Percentiles rank a stretch among this genome's conserved stretches.
Conservation (phyloP, 2,888 invertebrate genomes). For the Campoplex capitator region DNA sequence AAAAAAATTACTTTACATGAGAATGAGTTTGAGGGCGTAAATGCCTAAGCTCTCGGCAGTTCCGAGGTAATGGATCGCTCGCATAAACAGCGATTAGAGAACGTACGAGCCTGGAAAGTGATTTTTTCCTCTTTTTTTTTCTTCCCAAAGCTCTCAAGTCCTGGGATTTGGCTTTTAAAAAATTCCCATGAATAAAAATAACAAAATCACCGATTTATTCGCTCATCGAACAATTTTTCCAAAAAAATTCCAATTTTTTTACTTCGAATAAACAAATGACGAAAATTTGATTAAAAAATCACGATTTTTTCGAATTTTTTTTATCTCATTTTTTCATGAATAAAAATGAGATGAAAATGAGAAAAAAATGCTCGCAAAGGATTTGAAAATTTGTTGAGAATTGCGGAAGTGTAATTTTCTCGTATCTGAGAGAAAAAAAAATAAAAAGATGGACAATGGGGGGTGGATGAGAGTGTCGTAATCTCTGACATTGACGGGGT, state of each 20-base stretch:
- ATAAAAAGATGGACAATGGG: slow-evolving; percentile 29
- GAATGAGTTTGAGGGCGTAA: slow-evolving; percentile 73
- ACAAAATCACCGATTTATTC: too few relatives aligned
- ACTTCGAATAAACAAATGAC: too few relatives aligned
- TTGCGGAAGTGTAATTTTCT: slow-evolving; percentile 15
- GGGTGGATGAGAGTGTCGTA: slow-evolving; percentile 73
- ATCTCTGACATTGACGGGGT: slow-evolving; percentile 76
- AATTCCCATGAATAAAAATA: slow-evolving; percentile 6
- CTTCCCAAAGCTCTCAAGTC: background rate
- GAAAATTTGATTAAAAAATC: too few relatives aligned
- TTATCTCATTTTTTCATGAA: too few relatives aligned
- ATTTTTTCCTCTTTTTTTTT: slow-evolving; percentile 6
- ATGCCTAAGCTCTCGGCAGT: slow-evolving; percentile 64
- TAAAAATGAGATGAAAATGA: too few relatives aligned
- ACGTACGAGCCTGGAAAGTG: background rate
- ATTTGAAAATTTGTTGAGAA: background rate
- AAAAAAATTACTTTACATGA: slow-evolving; percentile 79
- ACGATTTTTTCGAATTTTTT: too few relatives aligned
- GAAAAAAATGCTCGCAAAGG: background rate
- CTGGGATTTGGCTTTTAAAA: slow-evolving; percentile 23
- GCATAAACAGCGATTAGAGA: slow-evolving; percentile 75
- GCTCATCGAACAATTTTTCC: too few relatives aligned
- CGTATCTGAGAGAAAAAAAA: slow-evolving; percentile 18
- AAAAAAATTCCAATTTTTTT: too few relatives aligned
- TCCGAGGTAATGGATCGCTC: slow-evolving; percentile 76